Percentiles rank a stretch among this genome's conserved stretches.
phyloP scores from a whole-genome alignment of 2,113 vertebrate species.

The Lasiurus cinereus region DNA sequence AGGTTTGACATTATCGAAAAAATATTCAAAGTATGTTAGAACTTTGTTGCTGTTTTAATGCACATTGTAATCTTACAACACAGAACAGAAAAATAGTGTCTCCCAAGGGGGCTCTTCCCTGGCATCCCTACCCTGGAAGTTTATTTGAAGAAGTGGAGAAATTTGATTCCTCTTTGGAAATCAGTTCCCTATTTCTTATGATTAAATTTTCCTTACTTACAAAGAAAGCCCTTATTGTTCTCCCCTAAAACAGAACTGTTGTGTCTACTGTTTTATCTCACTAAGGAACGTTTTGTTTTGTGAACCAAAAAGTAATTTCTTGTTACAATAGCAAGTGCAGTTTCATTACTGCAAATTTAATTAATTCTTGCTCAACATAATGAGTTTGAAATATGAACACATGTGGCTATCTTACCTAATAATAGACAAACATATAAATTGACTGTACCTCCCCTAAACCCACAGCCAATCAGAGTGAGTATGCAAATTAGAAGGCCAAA shows the following conservation, averaged over 20 bases:
- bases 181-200: not conserved
- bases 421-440: no score
- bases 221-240: not conserved
- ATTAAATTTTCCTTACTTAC: not conserved
- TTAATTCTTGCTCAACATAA: not conserved
- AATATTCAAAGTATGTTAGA: not conserved
- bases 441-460: no score
- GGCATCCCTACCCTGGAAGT: not conserved
- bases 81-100: not conserved
- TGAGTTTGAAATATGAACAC: not conserved
- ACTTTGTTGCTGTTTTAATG: not conserved
- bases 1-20: not conserved
- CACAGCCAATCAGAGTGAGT: no score
- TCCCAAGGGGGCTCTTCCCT: not conserved
- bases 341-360: not conserved
- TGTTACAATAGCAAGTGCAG: not conserved
- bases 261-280: not conserved
- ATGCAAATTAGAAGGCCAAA: no score
- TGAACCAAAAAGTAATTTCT: not conserved
- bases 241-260: not conserved
- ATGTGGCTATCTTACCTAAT: not conserved
- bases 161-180: not conserved
- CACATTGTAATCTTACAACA: not conserved
- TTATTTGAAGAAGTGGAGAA: constrained; percentile 9
- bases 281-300: not conserved